A percentile compares a stretch with the other conserved stretches of the same genome.
These are phyloP conservation scores for Lagopus leucura DNA, from an alignment of 2,113 vertebrate genomes.

Conservation along the genomic window DNA sequence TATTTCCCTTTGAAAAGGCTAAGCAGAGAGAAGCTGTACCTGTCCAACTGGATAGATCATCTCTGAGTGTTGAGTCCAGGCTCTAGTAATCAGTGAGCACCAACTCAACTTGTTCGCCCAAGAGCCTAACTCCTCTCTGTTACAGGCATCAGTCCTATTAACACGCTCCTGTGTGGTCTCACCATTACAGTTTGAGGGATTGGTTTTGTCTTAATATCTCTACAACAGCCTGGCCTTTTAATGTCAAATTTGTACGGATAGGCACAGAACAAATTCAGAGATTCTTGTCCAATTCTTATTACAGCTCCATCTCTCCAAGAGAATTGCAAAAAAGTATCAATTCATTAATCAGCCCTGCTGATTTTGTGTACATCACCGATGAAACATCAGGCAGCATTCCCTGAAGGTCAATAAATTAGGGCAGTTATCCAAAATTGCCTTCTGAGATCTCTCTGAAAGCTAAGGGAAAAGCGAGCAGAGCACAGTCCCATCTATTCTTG, in stretches of 20 bases:
- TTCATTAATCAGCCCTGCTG: constrained; percentile 40
- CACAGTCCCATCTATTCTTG: constrained; percentile 67
- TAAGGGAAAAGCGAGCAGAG: constrained; percentile 57
- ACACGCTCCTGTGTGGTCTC: neutral
- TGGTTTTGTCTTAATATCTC: neutral
- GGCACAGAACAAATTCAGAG: neutral
- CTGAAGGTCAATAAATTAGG: constrained; percentile 67
- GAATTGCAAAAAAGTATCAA: constrained; percentile 26
- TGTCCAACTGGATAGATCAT: neutral
- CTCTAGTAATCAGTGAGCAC: neutral
- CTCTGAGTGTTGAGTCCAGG: neutral
- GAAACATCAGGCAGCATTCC: constrained; percentile 41
- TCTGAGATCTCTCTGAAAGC: constrained; percentile 67
- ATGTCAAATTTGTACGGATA: neutral
- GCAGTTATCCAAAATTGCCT: constrained; percentile 68
- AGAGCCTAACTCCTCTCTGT: neutral
- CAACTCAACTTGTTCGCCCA: neutral
- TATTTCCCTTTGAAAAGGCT: neutral
- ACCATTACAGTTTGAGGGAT: neutral
- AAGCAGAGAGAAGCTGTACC: neutral
- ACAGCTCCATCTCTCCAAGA: constrained; percentile 11
- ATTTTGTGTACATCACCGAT: constrained; percentile 36
- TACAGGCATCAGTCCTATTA: neutral
- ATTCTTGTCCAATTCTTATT: neutral
- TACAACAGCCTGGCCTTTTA: neutral